phyloP scores from a whole-genome alignment of 2,113 vertebrate genomes.

The Struthidea cinerea region DNA sequence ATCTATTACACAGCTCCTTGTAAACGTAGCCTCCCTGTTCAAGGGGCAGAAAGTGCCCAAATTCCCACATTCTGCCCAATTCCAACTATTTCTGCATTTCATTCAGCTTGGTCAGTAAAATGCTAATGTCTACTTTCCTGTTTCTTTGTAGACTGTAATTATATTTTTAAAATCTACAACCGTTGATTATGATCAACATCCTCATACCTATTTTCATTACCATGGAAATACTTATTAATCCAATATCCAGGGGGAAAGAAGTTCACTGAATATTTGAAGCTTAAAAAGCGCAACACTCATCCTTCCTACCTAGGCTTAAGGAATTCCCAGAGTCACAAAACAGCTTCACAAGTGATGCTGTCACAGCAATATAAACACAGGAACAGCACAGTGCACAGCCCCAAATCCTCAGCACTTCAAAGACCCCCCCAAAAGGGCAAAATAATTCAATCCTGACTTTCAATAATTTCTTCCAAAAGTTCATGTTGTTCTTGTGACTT shows the following conservation, averaged over 20 bases:
- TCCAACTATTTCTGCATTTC: background rate
- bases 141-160: background rate
- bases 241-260: background rate
- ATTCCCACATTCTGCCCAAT: background rate
- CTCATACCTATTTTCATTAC: background rate
- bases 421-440: background rate
- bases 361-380: background rate
- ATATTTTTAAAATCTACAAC: background rate
- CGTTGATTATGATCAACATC: background rate
- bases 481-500: background rate
- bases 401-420: background rate
- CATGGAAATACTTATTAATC: background rate
- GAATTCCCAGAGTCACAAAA: background rate
- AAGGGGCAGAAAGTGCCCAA: background rate
- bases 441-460: background rate
- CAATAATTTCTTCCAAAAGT: background rate
- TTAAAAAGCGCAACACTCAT: background rate
- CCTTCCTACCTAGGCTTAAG: background rate
- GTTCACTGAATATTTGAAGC: background rate
- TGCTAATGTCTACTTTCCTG: background rate
- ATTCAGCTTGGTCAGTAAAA: background rate
- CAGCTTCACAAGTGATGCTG: background rate
- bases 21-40: background rate
- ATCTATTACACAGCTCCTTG: background rate
- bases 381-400: background rate